phyloP scores from a whole-genome alignment of 2,888 invertebrate genomes.

The Agrochola lychnidis region DNA sequence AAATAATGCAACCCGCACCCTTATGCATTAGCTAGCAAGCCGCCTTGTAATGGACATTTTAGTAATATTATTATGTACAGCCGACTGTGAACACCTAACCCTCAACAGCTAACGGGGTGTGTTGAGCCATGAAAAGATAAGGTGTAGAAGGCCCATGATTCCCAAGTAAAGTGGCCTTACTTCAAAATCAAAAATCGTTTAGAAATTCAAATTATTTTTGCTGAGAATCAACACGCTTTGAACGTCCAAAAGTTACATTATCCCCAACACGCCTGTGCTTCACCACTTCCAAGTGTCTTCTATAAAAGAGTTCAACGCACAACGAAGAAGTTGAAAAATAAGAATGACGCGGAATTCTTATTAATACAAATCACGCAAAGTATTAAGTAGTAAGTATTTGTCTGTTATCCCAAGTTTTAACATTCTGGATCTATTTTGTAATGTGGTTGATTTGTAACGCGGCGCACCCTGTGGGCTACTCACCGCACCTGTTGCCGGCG shows the following conservation, averaged over 20 bases:
- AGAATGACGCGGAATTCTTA: not conserved
- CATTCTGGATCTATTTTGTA: not conserved
- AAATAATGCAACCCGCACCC: constrained; percentile 30
- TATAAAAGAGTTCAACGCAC: not conserved
- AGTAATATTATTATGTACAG: constrained; percentile 16
- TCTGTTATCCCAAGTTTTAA: not conserved
- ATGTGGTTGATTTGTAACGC: not conserved
- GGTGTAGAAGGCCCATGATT: constrained; percentile 15
- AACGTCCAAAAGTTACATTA: not conserved
- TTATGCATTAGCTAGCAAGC: constrained; percentile 26
- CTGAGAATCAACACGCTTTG: not conserved
- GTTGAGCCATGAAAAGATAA: not conserved
- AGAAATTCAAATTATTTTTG: no score
- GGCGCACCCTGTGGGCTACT: constrained; percentile 46
- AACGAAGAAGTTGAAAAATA: not conserved
- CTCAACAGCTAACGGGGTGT: constrained; percentile 20
- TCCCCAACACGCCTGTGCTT: not conserved
- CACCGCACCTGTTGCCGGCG: constrained; percentile 57
- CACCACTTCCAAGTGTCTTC: not conserved
- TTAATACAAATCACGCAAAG: not conserved
- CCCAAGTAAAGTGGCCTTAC: no score
- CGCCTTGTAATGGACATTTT: constrained; percentile 1
- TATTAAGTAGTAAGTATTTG: not conserved
- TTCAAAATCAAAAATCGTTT: not conserved
- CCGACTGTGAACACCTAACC: constrained; percentile 10